Percentiles rank a stretch among this genome's conserved stretches.
phyloP scores from a whole-genome alignment of 2,113 vertebrate species.

The Columba livia region DNA sequence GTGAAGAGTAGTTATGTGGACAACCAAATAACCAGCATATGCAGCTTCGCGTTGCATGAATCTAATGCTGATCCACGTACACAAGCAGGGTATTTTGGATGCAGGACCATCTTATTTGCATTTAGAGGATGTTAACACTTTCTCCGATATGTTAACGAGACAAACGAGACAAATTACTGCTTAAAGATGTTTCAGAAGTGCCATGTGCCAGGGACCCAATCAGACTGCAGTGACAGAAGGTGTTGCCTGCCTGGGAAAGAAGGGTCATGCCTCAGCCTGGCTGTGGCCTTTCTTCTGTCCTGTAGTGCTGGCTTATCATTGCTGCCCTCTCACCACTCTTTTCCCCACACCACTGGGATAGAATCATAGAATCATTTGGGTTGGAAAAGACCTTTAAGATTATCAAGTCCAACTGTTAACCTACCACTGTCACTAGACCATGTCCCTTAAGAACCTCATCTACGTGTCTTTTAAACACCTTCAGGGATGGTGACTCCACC shows the following conservation, averaged over 20 bases:
- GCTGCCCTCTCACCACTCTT: neutral
- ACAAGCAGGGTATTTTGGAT: neutral
- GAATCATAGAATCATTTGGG: too few species aligned
- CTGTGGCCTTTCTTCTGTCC: neutral
- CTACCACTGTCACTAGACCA: too few species aligned
- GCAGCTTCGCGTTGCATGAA: rapidly evolving
- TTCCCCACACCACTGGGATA: neutral
- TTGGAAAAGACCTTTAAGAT: too few species aligned
- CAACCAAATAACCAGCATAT: rapidly evolving
- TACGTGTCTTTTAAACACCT: too few species aligned
- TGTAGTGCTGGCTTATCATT: neutral
- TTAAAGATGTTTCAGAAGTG: neutral
- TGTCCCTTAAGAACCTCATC: too few species aligned
- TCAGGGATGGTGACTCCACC: too few species aligned
- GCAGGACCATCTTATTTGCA: neutral
- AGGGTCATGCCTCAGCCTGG: neutral
- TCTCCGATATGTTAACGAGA: neutral
- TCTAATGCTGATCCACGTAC: neutral
- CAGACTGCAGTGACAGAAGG: neutral
- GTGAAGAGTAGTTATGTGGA: neutral
- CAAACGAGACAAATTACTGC: neutral
- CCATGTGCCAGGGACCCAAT: neutral
- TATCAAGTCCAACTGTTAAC: too few species aligned
- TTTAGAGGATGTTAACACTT: neutral
- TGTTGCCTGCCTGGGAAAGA: neutral